Percentiles rank a stretch among this genome's conserved stretches.
Conservation (phyloP, 53 echinoderm and acorn worm genomes). For the Stichopus horrens region DNA sequence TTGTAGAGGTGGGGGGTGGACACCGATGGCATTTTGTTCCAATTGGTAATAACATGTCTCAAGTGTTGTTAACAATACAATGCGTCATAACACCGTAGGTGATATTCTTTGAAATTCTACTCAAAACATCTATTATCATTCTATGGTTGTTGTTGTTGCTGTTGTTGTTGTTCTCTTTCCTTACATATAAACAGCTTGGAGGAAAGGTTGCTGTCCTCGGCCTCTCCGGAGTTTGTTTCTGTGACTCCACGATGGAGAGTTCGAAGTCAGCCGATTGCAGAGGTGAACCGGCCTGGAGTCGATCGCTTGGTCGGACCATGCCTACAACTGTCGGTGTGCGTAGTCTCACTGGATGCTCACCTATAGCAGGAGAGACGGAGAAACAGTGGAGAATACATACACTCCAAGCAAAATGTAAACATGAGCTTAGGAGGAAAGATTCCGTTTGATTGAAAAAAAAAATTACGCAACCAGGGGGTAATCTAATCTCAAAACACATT, state of each 20-base stretch:
- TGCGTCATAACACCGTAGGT: too few species aligned
- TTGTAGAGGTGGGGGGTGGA: too few species aligned
- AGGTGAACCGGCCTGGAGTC: neutral
- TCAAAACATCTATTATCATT: too few species aligned
- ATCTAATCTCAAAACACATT: too few species aligned
- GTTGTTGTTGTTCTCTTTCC: neutral
- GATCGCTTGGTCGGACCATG: conserved; percentile 77
- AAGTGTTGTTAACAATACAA: too few species aligned
- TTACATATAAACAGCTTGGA: conserved; percentile 60
- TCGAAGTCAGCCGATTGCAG: conserved; percentile 64
- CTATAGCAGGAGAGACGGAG: neutral
- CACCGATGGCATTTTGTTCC: too few species aligned
- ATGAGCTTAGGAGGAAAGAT: neutral
- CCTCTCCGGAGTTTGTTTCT: conserved; percentile 29
- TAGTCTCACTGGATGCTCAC: conserved; percentile 43
- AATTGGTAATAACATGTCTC: too few species aligned
- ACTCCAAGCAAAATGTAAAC: neutral
- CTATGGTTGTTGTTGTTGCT: too few species aligned
- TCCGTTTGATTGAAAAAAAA: neutral
- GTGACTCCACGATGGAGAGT: conserved; percentile 48
- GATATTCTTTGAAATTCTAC: too few species aligned
- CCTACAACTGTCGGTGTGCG: conserved; percentile 73
- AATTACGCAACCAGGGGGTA: too few species aligned
- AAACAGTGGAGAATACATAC: neutral
- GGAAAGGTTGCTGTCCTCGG: conserved; percentile 53